Percentiles rank a stretch among this genome's conserved stretches.
Conservation (phyloP, 2,797 vertebrate genomes). For the Myotis pilosus region DNA sequence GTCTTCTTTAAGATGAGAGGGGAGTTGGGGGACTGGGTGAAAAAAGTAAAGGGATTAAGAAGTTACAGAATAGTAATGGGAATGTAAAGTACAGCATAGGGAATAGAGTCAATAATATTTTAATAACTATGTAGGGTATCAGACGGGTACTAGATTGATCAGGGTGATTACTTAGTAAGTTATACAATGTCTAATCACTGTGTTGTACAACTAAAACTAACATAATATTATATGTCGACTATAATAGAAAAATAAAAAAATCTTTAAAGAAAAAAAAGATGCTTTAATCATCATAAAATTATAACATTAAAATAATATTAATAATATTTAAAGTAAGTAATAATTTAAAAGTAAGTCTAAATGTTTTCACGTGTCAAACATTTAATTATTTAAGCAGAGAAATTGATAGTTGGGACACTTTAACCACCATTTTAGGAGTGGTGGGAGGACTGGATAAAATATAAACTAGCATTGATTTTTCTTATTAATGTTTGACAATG, state of each 20-base stretch:
- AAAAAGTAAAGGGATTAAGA: not conserved
- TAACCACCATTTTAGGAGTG: not conserved
- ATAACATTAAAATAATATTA: not conserved
- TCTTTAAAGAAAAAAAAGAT: not conserved
- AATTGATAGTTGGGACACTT: not conserved
- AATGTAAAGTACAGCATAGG: not conserved
- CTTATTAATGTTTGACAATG: not conserved
- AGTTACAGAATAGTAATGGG: not conserved
- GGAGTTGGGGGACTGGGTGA: not conserved
- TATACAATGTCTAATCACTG: not conserved
- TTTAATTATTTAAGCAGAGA: slow-evolving; percentile 36
- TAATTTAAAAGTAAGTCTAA: not conserved
- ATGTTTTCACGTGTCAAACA: slow-evolving; percentile 14
- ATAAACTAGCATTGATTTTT: not conserved
- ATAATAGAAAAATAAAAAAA: not conserved
- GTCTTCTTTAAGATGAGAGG: not conserved
- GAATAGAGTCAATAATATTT: not conserved
- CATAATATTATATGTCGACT: not conserved
- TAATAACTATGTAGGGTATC: not conserved
- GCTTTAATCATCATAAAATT: not conserved
- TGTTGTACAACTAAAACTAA: not conserved
- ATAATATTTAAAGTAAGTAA: not conserved
- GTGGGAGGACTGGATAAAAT: not conserved
- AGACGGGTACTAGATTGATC: not conserved
- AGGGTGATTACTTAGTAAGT: not conserved